These are phyloP conservation scores for Origma solitaria DNA, from an alignment of 2,113 vertebrate genomes.

Conservation along the genomic window DNA sequence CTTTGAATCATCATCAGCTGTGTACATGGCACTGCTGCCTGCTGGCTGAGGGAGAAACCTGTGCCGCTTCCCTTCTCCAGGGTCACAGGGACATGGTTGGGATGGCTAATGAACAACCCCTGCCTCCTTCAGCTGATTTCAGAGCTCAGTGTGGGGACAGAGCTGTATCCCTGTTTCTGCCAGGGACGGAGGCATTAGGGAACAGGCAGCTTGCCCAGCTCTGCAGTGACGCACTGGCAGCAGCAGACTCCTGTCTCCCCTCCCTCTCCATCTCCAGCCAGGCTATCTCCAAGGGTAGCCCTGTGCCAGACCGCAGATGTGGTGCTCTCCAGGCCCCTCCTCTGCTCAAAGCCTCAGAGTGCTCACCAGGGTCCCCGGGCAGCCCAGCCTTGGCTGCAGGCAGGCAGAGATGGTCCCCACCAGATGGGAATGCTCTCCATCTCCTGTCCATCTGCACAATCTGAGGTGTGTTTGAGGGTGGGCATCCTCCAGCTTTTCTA, in stretches of 20 bases:
- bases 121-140: not conserved
- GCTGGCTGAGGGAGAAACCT: not conserved
- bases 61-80: not conserved
- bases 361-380: not conserved
- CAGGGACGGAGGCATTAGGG: not conserved
- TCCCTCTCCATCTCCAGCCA: not conserved
- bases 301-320: not conserved
- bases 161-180: not conserved
- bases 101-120: not conserved
- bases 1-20: not conserved
- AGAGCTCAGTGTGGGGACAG: not conserved
- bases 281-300: not conserved
- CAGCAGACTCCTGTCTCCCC: not conserved
- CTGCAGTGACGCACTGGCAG: not conserved
- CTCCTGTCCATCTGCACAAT: not conserved
- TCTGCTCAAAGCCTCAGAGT: not conserved
- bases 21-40: rapidly evolving
- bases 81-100: not conserved
- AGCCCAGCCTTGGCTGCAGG: not conserved
- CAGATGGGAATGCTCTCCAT: not conserved
- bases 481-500: not conserved
- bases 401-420: not conserved
- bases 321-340: not conserved
- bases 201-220: conserved; percentile 8
- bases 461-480: not conserved